Percentiles rank a stretch among this genome's conserved stretches.
phyloP scores from a whole-genome alignment of 2,113 vertebrate species.

The Pipa parva region DNA sequence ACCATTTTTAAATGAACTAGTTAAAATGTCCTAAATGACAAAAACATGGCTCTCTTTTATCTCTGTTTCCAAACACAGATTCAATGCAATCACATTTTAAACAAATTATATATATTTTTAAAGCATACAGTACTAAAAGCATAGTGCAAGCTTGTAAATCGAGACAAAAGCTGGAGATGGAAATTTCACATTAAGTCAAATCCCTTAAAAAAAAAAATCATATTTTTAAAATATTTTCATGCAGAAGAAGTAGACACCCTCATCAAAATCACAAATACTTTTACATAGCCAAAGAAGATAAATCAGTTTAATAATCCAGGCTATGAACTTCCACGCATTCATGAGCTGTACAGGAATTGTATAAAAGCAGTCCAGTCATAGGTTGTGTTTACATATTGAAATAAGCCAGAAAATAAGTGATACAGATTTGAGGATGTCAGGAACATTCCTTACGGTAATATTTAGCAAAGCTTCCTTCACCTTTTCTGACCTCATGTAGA shows the following conservation, averaged over 20 bases:
- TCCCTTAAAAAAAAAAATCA: slow-evolving; percentile 62
- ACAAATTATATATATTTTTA: neutral
- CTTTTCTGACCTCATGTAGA: neutral
- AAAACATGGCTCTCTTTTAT: too few relatives aligned
- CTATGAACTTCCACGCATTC: slow-evolving; percentile 17
- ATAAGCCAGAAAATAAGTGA: slow-evolving; percentile 26
- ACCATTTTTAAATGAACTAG: neutral
- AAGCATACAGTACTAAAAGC: slow-evolving; percentile 14
- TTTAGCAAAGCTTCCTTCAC: slow-evolving; percentile 8
- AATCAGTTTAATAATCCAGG: slow-evolving; percentile 47
- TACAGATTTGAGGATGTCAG: neutral
- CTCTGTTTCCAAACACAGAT: neutral
- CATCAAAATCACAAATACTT: slow-evolving; percentile 58
- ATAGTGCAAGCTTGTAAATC: slow-evolving; percentile 53
- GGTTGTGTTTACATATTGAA: slow-evolving; percentile 32
- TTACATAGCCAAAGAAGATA: slow-evolving; percentile 46
- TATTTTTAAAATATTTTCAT: slow-evolving; percentile 67
- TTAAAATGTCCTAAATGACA: neutral
- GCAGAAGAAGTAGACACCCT: slow-evolving; percentile 68
- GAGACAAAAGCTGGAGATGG: slow-evolving; percentile 55
- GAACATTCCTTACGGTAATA: slow-evolving; percentile 12
- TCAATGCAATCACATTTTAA: neutral
- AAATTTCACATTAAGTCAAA: slow-evolving; percentile 69
- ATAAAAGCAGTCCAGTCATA: slow-evolving; percentile 31
- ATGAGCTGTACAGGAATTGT: neutral